Percentiles rank a stretch among this genome's conserved stretches.
Conservation (phyloP, 2,797 vertebrate genomes). For the Pseudomugil tenellus region DNA sequence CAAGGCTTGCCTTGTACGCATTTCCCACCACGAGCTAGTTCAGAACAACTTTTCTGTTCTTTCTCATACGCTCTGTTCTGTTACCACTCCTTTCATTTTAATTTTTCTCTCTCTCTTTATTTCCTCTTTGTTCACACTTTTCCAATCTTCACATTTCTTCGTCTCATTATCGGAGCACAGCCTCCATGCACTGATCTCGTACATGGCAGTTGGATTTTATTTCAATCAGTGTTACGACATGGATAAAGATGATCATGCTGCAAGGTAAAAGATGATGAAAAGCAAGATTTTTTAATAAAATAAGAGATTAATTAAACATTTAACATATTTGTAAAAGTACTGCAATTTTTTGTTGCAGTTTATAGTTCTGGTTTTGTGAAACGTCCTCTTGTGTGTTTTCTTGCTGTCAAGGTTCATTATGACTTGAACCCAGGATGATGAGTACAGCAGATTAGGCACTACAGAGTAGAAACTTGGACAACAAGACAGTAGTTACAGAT, state of each 20-base stretch:
- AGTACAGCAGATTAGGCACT: constrained; percentile 23
- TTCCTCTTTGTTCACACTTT: constrained; percentile 14
- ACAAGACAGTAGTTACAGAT: constrained; percentile 23
- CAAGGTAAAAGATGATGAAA: constrained; percentile 4
- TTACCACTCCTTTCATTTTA: constrained; percentile 31
- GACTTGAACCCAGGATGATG: background rate
- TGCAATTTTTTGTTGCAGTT: background rate
- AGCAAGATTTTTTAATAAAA: background rate
- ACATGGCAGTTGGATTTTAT: no score
- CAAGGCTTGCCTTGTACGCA: constrained; percentile 6
- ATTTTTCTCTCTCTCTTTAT: constrained; percentile 14
- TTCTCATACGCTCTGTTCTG: constrained; percentile 35
- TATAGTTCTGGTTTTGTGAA: background rate
- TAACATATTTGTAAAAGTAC: background rate
- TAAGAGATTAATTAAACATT: background rate
- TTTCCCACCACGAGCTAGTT: constrained; percentile 23
- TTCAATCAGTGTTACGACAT: constrained; percentile 16
- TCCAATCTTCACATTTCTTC: constrained; percentile 13
- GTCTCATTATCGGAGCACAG: constrained; percentile 58
- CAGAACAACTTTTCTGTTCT: constrained; percentile 14
- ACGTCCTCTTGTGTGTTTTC: background rate
- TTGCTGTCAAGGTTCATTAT: background rate
- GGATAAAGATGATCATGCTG: constrained; percentile 37
- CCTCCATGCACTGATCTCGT: constrained; percentile 50
- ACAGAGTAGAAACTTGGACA: constrained; percentile 22